A percentile compares a stretch with the other conserved stretches of the same genome.
Evolutionary conservation across 2,797 vertebrate species (phyloP).

Genomic region (Typhlichthys subterraneus): DNA sequence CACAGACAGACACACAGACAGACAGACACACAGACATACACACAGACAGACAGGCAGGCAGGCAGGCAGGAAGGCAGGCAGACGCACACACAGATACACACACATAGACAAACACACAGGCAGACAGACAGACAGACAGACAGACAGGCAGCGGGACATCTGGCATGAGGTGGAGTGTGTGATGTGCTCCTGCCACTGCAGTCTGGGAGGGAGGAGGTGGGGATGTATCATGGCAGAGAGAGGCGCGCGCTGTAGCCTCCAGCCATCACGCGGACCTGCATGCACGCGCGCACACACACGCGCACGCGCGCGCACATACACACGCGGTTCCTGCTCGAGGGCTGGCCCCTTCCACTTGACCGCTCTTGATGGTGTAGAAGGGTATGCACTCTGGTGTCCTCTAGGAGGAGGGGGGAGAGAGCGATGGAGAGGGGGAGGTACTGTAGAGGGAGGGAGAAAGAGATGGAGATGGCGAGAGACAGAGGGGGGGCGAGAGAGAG

Average conservation of each 20-base stretch:
- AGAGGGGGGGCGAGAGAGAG: too few species aligned
- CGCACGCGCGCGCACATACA: slow-evolving; percentile 35
- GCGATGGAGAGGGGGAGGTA: too few species aligned
- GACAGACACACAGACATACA: too few species aligned
- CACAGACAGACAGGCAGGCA: too few species aligned
- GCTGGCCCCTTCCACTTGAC: slow-evolving; percentile 70
- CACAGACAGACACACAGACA: too few species aligned
- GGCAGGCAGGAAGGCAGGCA: too few species aligned
- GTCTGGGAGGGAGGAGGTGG: slow-evolving; percentile 48
- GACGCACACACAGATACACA: too few species aligned
- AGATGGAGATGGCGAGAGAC: too few species aligned
- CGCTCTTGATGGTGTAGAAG: slow-evolving; percentile 58
- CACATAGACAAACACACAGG: too few species aligned
- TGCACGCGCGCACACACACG: slow-evolving; percentile 34
- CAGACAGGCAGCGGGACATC: slow-evolving; percentile 53
- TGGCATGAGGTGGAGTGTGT: slow-evolving; percentile 62
- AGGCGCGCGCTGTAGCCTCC: slow-evolving; percentile 56
- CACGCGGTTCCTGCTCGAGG: slow-evolving; percentile 22
- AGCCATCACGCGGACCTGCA: slow-evolving; percentile 60
- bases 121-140: too few species aligned
- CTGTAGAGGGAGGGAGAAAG: too few species aligned
- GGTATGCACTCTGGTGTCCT: slow-evolving; percentile 66
- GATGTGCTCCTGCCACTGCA: slow-evolving; percentile 51
- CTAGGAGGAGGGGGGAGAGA: slow-evolving; percentile 48
- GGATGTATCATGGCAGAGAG: slow-evolving; percentile 70